Base-by-base conservation (phyloP, 2,113 vertebrate species). In the Nesogale talazaci region DNA sequence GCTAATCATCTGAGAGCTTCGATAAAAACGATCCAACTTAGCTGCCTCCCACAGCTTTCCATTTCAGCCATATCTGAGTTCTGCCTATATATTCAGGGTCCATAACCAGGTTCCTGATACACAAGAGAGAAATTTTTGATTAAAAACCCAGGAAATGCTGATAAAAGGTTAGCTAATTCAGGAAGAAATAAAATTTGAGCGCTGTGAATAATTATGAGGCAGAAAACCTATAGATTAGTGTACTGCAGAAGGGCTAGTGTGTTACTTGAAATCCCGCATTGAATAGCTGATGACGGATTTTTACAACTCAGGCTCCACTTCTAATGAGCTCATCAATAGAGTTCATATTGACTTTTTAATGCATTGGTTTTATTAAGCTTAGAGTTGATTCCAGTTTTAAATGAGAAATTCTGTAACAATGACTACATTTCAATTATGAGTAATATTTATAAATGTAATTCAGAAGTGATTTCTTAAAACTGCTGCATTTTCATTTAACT, bases 281-380 rank as follows among this genome's bases (percentile, higher is more conserved):
- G 89, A 94, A 96, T 42, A 92, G 59, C 86, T 0, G 8, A 88
- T 94, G 96, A 96, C 91, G 95, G 96, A 78, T 92, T 97, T 97
- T 94, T 96, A 96, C 67, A 96, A 96, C 70, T 94, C 90, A 82
- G 86, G 88, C 97, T 97, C 79, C 80, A 94, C 56, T 90, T 89
- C 56, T 97, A 97, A 97, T 94, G 96, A 96, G 96, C 86, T 88
- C 89, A 94, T 97, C 96, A 94, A 91, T 97, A 96, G 72, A 80
- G 84, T 94, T 93, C 93, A 87, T 86, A 95, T 96, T 93, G 96
- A 95, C 91, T 96, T 94, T 90, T 91, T 89, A 95, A 96, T 92
- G 93, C 83, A 88, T 57, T 94, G 94, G 34, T 93, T 98, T 97
- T 97, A 97, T 97, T 97, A 97, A 97, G 89, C 56, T 96, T 88